Percentiles rank a stretch among this genome's conserved stretches.
Evolutionary conservation across 2,797 vertebrate genomes (phyloP).

Genomic region (Etheostoma perlongum): DNA sequence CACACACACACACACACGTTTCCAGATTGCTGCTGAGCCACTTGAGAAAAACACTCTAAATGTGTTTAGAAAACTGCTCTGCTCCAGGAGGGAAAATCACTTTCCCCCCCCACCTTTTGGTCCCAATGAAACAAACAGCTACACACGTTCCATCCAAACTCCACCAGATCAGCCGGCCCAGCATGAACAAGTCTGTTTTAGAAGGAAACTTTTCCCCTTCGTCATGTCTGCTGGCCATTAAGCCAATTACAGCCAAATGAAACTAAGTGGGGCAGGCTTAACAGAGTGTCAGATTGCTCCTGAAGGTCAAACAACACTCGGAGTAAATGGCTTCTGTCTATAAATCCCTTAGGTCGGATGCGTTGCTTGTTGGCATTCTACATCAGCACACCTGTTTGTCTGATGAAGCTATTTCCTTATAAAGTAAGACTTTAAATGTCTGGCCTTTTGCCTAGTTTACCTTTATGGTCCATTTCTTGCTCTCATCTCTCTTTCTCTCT

Average conservation of each 20-base stretch:
- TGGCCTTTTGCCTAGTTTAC: conserved; percentile 82
- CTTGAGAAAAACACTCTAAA: conserved; percentile 80
- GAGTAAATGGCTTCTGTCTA: conserved; percentile 44
- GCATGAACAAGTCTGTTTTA: conserved; percentile 47
- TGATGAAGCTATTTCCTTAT: conserved; percentile 80
- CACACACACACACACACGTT: conserved; percentile 47
- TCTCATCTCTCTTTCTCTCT: conserved; percentile 66
- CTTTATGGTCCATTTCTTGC: conserved; percentile 82
- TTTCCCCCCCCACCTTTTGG: conserved; percentile 47
- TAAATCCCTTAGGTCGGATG: conserved; percentile 61
- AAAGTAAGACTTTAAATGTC: conserved; percentile 81
- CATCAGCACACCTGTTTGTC: conserved; percentile 80
- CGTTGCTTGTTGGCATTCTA: conserved; percentile 69
- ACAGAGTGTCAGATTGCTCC: conserved; percentile 67
- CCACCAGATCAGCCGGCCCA: conserved; percentile 44
- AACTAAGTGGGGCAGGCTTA: conserved; percentile 66
- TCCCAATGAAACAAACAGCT: conserved; percentile 71
- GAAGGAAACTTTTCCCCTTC: conserved; percentile 54
- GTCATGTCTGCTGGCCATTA: conserved; percentile 63
- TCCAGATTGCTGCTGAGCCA: conserved; percentile 73
- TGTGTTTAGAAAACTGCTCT: conserved; percentile 79
- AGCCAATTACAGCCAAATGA: conserved; percentile 73
- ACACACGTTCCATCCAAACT: conserved; percentile 51
- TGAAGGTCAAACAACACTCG: conserved; percentile 72
- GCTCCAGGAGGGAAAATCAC: conserved; percentile 69